Conservation (phyloP, 1,140 invertebrate genomes). For the Drosophila kepulauana region DNA sequence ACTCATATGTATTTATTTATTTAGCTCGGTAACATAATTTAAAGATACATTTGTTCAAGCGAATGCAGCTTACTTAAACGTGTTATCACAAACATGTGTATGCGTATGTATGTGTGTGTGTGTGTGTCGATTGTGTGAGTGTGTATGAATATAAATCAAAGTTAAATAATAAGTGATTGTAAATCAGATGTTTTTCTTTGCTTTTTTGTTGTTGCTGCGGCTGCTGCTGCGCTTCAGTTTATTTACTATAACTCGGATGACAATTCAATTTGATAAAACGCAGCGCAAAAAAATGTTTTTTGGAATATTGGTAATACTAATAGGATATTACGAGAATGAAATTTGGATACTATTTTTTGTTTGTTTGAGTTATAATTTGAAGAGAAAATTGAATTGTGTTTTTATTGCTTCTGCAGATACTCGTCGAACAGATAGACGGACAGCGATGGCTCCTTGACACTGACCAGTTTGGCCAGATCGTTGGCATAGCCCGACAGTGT, state of each 20-base stretch:
- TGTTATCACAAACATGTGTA: conserved; percentile 70
- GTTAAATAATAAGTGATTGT: conserved; percentile 33
- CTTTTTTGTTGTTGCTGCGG: conserved; percentile 31
- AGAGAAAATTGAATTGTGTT: conserved; percentile 29
- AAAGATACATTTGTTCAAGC: conserved; percentile 72
- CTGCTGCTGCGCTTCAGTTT: conserved; percentile 68
- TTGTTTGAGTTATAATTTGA: conserved; percentile 3
- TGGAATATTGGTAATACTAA: conserved; percentile 38
- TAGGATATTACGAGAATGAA: conserved; percentile 26
- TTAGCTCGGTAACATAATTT: conserved; percentile 70
- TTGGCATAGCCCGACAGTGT: conserved; percentile 89
- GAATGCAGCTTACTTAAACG: conserved; percentile 74
- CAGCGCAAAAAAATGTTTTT: conserved; percentile 23
- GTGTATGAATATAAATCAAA: conserved; percentile 57
- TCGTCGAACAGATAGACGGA: conserved; percentile 91
- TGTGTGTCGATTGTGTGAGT: neutral
- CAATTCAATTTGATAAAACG: conserved; percentile 49
- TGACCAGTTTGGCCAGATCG: conserved; percentile 89
- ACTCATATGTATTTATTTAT: conserved; percentile 71
- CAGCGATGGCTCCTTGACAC: conserved; percentile 87
- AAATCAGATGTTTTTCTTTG: conserved; percentile 42
- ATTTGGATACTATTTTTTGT: conserved; percentile 54
- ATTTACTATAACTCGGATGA: conserved; percentile 63
- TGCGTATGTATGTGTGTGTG: conserved; percentile 14
- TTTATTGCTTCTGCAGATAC: conserved; percentile 88